A percentile compares a stretch with the other conserved stretches of the same genome.
phyloP scores from a whole-genome alignment of 2,888 invertebrate genomes.

The Meganola albula region DNA sequence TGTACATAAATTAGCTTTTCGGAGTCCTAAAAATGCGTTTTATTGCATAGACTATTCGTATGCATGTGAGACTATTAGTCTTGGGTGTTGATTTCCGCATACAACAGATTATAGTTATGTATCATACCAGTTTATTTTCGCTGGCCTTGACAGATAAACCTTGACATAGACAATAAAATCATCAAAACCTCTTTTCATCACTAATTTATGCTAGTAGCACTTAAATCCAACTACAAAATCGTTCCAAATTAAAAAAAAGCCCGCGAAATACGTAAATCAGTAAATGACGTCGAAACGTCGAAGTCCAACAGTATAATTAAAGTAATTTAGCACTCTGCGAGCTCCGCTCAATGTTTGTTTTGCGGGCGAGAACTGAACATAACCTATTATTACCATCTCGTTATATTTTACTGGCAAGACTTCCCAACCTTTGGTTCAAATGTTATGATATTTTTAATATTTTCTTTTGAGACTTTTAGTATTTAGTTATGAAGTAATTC shows the following conservation, averaged over 20 bases:
- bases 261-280: slow-evolving; percentile 31
- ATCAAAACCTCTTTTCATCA: too few relatives aligned
- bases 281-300: slow-evolving; percentile 29
- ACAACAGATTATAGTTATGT: too few relatives aligned
- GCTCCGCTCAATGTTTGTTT: slow-evolving; percentile 72
- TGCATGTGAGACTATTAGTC: too few relatives aligned
- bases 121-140: too few relatives aligned
- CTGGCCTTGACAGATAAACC: not conserved
- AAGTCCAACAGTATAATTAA: slow-evolving; percentile 45
- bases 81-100: too few relatives aligned
- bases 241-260: slow-evolving; percentile 20
- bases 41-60: too few relatives aligned
- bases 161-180: not conserved
- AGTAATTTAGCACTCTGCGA: slow-evolving; percentile 62
- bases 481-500: not conserved
- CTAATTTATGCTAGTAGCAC: too few relatives aligned
- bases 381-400: slow-evolving; percentile 72
- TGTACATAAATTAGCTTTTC: too few relatives aligned
- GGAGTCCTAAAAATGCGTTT: too few relatives aligned
- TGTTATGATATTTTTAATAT: not conserved
- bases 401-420: slow-evolving; percentile 60
- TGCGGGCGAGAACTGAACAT: slow-evolving; percentile 73
- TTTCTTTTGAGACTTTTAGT: not conserved
- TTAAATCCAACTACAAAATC: not conserved
- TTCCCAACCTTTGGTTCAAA: slow-evolving; percentile 44